Evolutionary conservation across 2,888 invertebrate species (phyloP).

Genomic region (Drosophila phalerata): DNA sequence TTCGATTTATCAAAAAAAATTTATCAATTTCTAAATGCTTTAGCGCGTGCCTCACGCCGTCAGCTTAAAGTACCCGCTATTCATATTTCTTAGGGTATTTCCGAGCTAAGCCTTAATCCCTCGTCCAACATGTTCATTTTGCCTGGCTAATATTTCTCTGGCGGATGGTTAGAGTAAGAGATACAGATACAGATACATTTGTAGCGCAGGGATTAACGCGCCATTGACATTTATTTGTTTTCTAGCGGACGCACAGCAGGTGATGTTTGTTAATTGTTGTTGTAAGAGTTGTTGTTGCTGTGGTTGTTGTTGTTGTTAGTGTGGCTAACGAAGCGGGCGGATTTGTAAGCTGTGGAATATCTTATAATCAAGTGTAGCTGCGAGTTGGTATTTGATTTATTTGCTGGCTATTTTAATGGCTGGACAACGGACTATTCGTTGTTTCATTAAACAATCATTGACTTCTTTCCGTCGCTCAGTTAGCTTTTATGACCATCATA

Average conservation of each 20-base stretch:
- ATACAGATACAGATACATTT: slow-evolving; percentile 39
- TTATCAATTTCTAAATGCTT: slow-evolving; percentile 65
- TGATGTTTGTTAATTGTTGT: slow-evolving; percentile 37
- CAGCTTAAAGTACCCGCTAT: slow-evolving; percentile 56
- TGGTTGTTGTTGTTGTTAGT: slow-evolving; percentile 26
- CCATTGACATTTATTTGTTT: slow-evolving; percentile 65
- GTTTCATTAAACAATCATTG: slow-evolving; percentile 79
- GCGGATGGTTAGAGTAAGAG: background rate
- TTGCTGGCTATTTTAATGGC: slow-evolving; percentile 66
- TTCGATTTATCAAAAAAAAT: slow-evolving; percentile 66
- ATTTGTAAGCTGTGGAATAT: slow-evolving; percentile 56
- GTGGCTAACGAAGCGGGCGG: slow-evolving; percentile 74
- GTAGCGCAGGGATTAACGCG: slow-evolving; percentile 67
- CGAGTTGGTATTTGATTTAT: slow-evolving; percentile 70
- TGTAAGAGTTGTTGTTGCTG: slow-evolving; percentile 18
- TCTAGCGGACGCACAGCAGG: slow-evolving; percentile 68
- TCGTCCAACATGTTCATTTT: slow-evolving; percentile 56
- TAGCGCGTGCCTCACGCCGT: slow-evolving; percentile 72
- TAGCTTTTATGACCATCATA: slow-evolving; percentile 71
- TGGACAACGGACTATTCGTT: slow-evolving; percentile 47
- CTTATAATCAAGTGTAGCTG: slow-evolving; percentile 71
- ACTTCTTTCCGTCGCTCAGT: slow-evolving; percentile 60
- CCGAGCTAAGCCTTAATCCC: slow-evolving; percentile 57
- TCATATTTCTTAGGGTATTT: slow-evolving; percentile 23
- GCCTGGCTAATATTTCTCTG: slow-evolving; percentile 33